phyloP scores from a whole-genome alignment of 2,113 vertebrate species.

The Mystacornis crossleyi region DNA sequence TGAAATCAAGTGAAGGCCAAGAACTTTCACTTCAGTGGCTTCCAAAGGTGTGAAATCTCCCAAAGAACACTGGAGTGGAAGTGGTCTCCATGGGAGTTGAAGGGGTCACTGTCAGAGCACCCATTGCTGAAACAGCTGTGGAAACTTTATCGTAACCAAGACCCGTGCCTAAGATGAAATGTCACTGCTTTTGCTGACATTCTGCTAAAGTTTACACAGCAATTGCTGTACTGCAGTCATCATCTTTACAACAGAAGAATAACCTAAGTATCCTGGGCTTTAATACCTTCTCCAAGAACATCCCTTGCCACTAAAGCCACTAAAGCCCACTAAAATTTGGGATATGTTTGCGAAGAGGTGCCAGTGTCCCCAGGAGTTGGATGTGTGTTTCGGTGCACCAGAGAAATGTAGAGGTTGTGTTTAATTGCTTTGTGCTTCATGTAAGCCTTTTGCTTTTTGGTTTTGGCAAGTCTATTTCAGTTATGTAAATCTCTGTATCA shows the following conservation, averaged over 20 bases:
- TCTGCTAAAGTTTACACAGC: not conserved
- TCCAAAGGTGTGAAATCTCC: constrained; percentile 25
- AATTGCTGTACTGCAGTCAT: not conserved
- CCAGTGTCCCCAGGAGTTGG: not conserved
- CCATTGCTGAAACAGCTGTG: not conserved
- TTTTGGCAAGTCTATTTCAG: not conserved
- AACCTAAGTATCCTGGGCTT: not conserved
- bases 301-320: not conserved
- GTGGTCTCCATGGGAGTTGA: not conserved
- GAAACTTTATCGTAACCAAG: not conserved
- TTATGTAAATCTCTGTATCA: not conserved
- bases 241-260: not conserved
- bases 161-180: not conserved
- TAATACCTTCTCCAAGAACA: not conserved
- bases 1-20: not conserved
- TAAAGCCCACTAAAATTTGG: not conserved
- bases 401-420: not conserved
- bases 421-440: not conserved
- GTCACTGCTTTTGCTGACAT: constrained; percentile 1
- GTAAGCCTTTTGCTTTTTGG: not conserved
- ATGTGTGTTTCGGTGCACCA: not conserved
- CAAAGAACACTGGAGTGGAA: not conserved
- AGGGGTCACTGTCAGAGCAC: not conserved
- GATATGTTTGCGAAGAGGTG: not conserved
- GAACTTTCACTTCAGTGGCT: constrained; percentile 17